Evolutionary conservation across 2,113 vertebrate species (phyloP), one percentile per base, ranked within the genome.

Genomic region (Anoura caudifer): DNA sequence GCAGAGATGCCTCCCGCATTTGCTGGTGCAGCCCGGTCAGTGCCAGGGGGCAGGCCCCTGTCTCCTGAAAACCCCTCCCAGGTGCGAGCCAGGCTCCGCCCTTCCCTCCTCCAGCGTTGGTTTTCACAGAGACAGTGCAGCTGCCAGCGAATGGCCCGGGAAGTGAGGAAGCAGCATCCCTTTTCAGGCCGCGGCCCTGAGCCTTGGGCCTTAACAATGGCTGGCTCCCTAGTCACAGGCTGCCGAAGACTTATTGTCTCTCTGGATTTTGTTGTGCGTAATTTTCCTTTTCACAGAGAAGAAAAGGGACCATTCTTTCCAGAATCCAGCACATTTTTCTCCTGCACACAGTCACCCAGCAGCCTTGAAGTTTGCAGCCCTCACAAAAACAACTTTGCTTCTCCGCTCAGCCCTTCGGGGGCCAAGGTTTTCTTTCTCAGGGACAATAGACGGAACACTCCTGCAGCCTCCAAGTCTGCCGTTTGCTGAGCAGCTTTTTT

Each of bases 141-240:
- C 54, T 95, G 47, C 4, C 0, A 28, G 47, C 2, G n/a, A 70
- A 41, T 65, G 1, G 31, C 70, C 86, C 63, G 4, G 76, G 65
- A 67, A 88, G 20, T 5, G 50, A 72, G 79, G 83, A 61, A 45
- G 50, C 65, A 0, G 43, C 7, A 0, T 28, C 28, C 41, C 90
- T 80, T 94, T 98, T 91, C 96, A 96, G 45, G 36, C 89, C 19
- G 33, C 17, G 96, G 81, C 97, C 95, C 97, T 97, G 97, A 98
- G n/a, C 56, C 1, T 47, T 31, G 0, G 72, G 72, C 70, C 84
- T 75, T 33, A 20, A 97, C 96, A 98, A 96, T 93, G 91, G 77
- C 45, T 85, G 84, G 22, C 43, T 45, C 26, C 88, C 96, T 3
- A 77, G 96, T 96, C 94, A 92, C 92, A 96, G 96, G 96, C 97